Base-by-base conservation (phyloP, 2,113 vertebrate genomes). In the Rhineura floridana region DNA sequence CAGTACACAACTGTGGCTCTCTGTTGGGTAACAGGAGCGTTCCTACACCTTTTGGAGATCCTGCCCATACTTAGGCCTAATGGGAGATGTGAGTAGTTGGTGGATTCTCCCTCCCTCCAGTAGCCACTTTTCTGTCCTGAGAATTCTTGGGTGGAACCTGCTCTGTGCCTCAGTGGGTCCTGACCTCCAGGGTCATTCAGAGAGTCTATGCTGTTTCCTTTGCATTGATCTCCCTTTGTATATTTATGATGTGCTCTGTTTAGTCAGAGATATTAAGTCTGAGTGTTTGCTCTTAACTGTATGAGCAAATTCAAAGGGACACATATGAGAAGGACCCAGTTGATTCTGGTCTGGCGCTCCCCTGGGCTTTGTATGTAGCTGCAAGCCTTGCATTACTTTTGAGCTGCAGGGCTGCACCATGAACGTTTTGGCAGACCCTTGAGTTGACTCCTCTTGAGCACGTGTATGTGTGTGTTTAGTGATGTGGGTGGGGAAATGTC, bases 361-460 rank as follows among this genome's bases (percentile, higher is more conserved):
- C 12, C 69, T 78, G 0, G 3, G 42, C 83, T n/a, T 6, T 0
- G 3, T 15, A 0, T 70, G 23, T 59, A 1, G 83, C 0, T 1
- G 2, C 83, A 23, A 1, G 70, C 10, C 39, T 11, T 4, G 0
- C 30, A 8, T 65, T 52, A 21, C 19, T 15, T 28, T 79, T 79
- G 75, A 11, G 2, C 67, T 9, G 55, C 0, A 8, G n/a, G 0
- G 0, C 55, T 13, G 46, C 2, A 2, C 7, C 0, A 59, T 83
- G 0, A 0, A 2, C 52, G 36, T 1, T 17, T 39, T 8, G 0
- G 0, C 72, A 19, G 5, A 44, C 46, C 7, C 62, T 21, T 0
- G 1, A 0, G 25, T 50, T 4, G 0, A 23, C n/a, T 9, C 0
- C n/a, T 9, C 0, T 0, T 50, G 0, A 0, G 0, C 69, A 1